Percentiles rank a stretch among this genome's conserved stretches.
phyloP scores from a whole-genome alignment of 2,888 invertebrate species.

The Drosophila mimica region DNA sequence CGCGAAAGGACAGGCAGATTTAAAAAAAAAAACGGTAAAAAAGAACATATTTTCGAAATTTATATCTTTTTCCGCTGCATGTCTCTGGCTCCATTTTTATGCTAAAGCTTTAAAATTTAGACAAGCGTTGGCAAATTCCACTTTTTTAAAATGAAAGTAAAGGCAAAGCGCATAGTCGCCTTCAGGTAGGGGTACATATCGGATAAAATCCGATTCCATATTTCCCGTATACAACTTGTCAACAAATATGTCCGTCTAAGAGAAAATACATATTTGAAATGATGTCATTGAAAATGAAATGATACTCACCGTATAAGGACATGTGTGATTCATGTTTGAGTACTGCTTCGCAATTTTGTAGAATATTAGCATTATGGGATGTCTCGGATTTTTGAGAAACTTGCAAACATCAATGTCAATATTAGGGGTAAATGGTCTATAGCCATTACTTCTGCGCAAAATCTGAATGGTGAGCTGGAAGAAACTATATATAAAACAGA shows the following conservation, averaged over 20 bases:
- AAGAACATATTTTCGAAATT: background rate
- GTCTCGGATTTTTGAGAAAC: background rate
- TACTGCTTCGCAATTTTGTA: background rate
- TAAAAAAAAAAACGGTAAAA: background rate
- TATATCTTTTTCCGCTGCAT: background rate
- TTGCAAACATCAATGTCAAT: background rate
- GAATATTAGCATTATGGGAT: fast-evolving
- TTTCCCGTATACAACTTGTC: conserved; percentile 18
- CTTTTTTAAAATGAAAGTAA: background rate
- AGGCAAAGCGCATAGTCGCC: conserved; percentile 28
- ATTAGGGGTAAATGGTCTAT: background rate
- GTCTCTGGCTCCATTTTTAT: background rate
- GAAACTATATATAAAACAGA: background rate
- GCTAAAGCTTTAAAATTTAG: background rate
- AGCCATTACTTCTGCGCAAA: background rate
- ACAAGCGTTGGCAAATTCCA: fast-evolving
- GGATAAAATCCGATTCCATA: background rate
- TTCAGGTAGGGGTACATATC: conserved; percentile 9
- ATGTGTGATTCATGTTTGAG: background rate
- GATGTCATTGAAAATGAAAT: background rate
- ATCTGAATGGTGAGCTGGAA: background rate
- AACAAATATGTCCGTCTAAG: conserved; percentile 23
- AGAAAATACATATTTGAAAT: background rate
- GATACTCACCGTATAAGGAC: background rate
- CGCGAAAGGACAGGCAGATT: background rate